These are phyloP conservation scores for Chondrosia reniformis DNA, from an alignment of 37 sponge, comb jelly and placozoan species.

Conservation along the genomic window DNA sequence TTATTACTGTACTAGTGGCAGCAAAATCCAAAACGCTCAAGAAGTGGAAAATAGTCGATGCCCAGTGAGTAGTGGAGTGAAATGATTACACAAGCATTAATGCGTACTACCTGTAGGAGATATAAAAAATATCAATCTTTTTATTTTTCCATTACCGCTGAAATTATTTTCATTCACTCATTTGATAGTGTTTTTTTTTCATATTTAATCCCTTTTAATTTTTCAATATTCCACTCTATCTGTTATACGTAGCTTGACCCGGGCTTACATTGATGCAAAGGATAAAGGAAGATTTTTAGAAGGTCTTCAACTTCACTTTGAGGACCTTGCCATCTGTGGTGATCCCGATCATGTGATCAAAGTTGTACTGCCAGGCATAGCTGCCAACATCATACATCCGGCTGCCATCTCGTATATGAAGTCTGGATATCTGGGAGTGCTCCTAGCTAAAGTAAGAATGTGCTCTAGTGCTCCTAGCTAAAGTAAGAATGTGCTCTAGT, in stretches of 20 bases:
- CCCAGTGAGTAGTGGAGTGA: constrained; percentile 61
- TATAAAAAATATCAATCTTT: too few relatives aligned
- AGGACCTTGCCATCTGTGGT: constrained; percentile 44
- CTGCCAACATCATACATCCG: constrained; percentile 40
- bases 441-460: constrained; percentile 71
- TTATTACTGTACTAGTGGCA: constrained; percentile 64
- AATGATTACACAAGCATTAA: too few relatives aligned
- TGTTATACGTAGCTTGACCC: constrained; percentile 69
- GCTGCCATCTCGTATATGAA: constrained; percentile 72
- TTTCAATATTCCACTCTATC: background rate
- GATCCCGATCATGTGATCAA: constrained; percentile 15
- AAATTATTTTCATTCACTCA: too few relatives aligned
- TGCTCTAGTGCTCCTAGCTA: constrained; percentile 69
- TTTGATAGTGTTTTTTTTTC: too few relatives aligned
- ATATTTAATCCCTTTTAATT: background rate
- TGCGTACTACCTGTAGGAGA: too few relatives aligned
- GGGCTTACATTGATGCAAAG: constrained; percentile 79
- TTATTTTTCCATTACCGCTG: too few relatives aligned
- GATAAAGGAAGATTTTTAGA: constrained; percentile 77
- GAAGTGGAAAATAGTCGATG: constrained; percentile 77
- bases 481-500: constrained; percentile 74
- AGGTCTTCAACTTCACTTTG: constrained; percentile 56
- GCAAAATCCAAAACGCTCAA: constrained; percentile 75
- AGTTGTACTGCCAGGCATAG: constrained; percentile 37
- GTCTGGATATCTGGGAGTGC: constrained; percentile 77